Evolutionary conservation across 2,113 vertebrate species (phyloP), one percentile per base, ranked within the genome.

Genomic region (Pipa parva): DNA sequence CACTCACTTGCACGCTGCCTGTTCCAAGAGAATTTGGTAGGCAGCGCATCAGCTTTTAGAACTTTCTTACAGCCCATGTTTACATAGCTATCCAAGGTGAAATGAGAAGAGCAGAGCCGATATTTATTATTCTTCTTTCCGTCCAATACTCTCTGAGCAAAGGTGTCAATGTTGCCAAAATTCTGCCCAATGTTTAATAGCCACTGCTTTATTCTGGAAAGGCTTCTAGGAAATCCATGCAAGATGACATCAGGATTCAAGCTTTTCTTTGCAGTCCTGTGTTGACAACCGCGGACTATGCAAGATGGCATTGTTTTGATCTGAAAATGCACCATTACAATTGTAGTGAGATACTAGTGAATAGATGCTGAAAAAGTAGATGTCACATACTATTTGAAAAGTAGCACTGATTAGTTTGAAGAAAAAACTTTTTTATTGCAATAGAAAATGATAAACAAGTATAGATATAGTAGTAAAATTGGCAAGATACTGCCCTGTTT

Each of bases 261-360:
- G 46, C 21, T 10, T 31, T 62, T 62, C n/a, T 28, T 50, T 25
- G 28, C 60, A 24, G 46, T 36, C 28, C 50, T 31, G n/a, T 51
- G 50, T 17, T 37, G 31, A 17, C 46, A 63, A 20, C 50, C 42
- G 11, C 33, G 22, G 20, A 63, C 29, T 17, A 63, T 51, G 13
- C 60, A 63, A 13, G 49, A 48, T 48, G 59, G 59, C 59, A 62
- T 62, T 18, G 13, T 46, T 22, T 55, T 13, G 18, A 29, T 9
- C 33, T 36, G 33, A 36, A 36, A 36, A 36, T 36, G 33, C 33
- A 36, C 10, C 15, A 36, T 9, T 36, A 36, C 33, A 36, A 36
- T 1, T 36, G 33, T 11, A 36, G 33, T 36, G 33, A 36, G 33
- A 36, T 36, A 36, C n/a, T n/a, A n/a, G n/a, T n/a, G n/a, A n/a